Evolutionary conservation across 2,888 invertebrate genomes (phyloP).

Genomic region (Germaria angustata): DNA sequence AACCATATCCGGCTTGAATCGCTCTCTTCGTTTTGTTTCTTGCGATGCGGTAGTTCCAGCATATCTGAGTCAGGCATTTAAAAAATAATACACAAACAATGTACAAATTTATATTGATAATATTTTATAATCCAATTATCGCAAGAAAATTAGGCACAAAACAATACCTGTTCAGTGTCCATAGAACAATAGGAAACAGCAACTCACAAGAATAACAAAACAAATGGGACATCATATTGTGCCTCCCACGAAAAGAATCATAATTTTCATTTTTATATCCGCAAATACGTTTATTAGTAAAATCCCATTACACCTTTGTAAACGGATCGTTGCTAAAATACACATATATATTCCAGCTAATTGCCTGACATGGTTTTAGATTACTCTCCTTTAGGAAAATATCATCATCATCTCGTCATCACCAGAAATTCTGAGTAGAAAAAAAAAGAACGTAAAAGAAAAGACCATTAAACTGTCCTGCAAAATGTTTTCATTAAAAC

Average conservation of each 20-base stretch:
- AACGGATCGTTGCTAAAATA: neutral
- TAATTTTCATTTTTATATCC: constrained; percentile 41
- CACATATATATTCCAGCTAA: constrained; percentile 48
- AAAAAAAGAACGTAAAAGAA: constrained; percentile 26
- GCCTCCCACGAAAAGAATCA: constrained; percentile 10
- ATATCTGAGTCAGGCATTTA: neutral
- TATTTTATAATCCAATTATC: constrained; percentile 78
- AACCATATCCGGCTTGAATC: neutral
- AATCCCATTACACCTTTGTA: constrained; percentile 51
- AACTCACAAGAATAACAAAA: constrained; percentile 32
- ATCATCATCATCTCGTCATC: constrained; percentile 6
- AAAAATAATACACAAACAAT: constrained; percentile 14
- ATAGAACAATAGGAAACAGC: neutral
- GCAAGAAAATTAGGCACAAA: constrained; percentile 64
- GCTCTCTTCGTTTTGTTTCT: neutral
- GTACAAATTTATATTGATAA: constrained; percentile 63
- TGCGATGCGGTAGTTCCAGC: too few relatives aligned
- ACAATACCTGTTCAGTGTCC: constrained; percentile 40
- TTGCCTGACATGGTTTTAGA: constrained; percentile 62
- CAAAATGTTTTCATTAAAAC: constrained; percentile 66
- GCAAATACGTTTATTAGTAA: constrained; percentile 33
- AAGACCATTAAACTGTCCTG: constrained; percentile 50
- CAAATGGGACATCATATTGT: constrained; percentile 59
- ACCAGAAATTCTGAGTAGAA: neutral
- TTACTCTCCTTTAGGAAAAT: constrained; percentile 34